Base-by-base conservation (phyloP, 1,140 invertebrate genomes). In the Diploscapter pachys region DNA sequence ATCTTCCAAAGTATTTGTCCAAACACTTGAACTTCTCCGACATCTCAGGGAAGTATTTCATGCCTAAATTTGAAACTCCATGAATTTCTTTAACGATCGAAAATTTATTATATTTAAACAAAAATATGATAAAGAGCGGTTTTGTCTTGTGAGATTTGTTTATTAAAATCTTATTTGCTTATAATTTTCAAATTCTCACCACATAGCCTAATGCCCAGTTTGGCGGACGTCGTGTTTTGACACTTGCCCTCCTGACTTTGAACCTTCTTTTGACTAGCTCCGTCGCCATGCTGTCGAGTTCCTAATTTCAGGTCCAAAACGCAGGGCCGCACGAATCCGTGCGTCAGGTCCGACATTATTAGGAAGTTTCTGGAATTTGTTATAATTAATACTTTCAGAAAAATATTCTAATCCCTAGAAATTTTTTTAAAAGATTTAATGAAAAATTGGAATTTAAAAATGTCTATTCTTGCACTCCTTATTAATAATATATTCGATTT, bases 1-100 rank as follows among this genome's bases (percentile, higher is more conserved):
- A 52, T 8, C 48, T 74, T 59, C 64, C 55, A 5, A 61, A 57
- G 9, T 65, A 56, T 31, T 54, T 62, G 54, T 65, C 62, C 52
- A 56, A 51, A 69, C 50, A 69, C 53, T 52, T 69, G 55, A 57
- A 74, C 59, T 74, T 67, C 48, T 11, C 63, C 56, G 64, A 65
- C 64, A 9, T 57, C 54, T 69, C 66, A 50, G 53, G 57, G 51
- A 97, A 92, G 31, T 93, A 92, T 72, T 90, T 90, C 82, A 93
- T 91, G 57, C 91, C 31, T 31, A 31, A 31, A 31, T 31, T 31
- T 90, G 9, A 97, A 87, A 81, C 91, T 90, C 68, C 93, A 90
- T 0, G 94, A 94, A 90, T 92, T 94, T 86, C 95, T 95, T 88
- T 96, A 96, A 87, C 96, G 93, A 72, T 91, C 89, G 80, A 93